Evolutionary conservation across 2,113 vertebrate species (phyloP).

Genomic region (sheep (Ovis aries)): DNA sequence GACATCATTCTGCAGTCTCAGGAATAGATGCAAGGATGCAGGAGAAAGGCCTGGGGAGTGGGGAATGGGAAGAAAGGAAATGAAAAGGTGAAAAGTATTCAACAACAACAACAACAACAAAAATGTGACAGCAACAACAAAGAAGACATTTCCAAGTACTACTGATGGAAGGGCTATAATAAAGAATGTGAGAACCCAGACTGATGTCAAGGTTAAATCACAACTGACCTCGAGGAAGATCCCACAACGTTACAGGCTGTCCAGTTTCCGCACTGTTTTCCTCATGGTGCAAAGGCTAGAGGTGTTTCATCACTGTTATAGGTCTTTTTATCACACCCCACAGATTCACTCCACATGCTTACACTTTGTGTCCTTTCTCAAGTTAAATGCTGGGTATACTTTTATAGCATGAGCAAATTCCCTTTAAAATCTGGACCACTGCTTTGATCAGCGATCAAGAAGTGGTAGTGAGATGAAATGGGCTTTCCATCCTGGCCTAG

Average conservation of each 20-base stretch:
- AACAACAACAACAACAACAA: neutral
- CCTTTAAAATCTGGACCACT: neutral
- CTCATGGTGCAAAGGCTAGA: neutral
- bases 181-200: neutral
- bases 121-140: neutral
- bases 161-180: neutral
- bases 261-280: neutral
- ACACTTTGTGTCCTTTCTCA: conserved; percentile 7
- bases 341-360: neutral
- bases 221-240: neutral
- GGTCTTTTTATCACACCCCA: neutral
- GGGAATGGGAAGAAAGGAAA: neutral
- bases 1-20: neutral
- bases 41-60: neutral
- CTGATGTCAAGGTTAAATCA: neutral
- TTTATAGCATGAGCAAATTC: neutral
- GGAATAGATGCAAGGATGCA: neutral
- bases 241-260: accelerated
- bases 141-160: neutral
- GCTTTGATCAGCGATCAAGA: conserved; percentile 26
- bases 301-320: neutral
- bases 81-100: neutral
- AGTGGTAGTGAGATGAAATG: neutral
- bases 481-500: neutral
- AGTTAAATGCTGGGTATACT: conserved; percentile 6